These are phyloP conservation scores for Columba livia DNA, from an alignment of 2,113 vertebrate genomes.

Conservation along the genomic window DNA sequence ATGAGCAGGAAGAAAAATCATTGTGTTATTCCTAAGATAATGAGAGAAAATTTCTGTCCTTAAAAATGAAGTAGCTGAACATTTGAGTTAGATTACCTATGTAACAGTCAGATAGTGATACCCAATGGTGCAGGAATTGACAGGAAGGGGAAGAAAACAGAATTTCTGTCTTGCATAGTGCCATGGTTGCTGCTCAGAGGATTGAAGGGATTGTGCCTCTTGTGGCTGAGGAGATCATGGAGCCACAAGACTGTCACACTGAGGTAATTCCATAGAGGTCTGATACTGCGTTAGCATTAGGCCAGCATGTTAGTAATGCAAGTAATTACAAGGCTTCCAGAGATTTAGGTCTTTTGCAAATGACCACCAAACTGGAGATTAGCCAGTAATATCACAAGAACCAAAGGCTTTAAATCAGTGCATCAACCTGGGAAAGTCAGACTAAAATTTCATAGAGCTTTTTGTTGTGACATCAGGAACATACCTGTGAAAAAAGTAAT, in stretches of 20 bases:
- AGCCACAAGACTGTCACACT: background rate
- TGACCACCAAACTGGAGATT: background rate
- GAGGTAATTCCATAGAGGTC: background rate
- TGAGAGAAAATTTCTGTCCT: background rate
- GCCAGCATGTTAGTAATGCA: background rate
- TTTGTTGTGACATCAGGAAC: background rate
- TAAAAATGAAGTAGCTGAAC: background rate
- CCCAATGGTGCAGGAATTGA: fast-evolving
- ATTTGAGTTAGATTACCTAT: background rate
- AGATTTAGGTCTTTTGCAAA: background rate
- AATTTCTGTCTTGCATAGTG: background rate
- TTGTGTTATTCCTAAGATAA: background rate
- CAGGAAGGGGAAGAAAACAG: background rate
- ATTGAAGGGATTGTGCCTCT: background rate
- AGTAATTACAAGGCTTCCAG: background rate
- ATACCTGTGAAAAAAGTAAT: background rate
- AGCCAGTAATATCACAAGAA: background rate
- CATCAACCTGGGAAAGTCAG: background rate
- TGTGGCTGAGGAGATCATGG: background rate
- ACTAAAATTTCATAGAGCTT: background rate
- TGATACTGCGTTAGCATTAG: background rate
- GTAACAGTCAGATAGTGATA: background rate
- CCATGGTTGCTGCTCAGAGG: background rate
- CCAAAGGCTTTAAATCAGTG: background rate
- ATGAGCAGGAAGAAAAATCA: background rate